A percentile compares a stretch with the other conserved stretches of the same genome.
Evolutionary conservation across 2,888 invertebrate species (phyloP).

Genomic region (Agrilus biguttatus): DNA sequence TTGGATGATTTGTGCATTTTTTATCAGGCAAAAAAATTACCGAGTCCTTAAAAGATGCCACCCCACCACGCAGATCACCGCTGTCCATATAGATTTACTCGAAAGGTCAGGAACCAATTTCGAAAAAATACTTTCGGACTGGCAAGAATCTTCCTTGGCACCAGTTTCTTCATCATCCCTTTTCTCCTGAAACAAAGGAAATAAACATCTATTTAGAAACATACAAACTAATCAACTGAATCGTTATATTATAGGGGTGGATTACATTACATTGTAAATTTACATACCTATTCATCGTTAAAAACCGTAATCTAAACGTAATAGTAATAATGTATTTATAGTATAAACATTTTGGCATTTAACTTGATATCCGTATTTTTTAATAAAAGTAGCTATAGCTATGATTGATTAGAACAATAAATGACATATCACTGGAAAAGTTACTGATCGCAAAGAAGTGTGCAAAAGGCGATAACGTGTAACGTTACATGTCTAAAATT

Average conservation of each 20-base stretch:
- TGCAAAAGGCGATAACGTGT: no score
- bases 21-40: slow-evolving; percentile 29
- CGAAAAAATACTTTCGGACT: slow-evolving; percentile 32
- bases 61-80: slow-evolving; percentile 46
- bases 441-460: no score
- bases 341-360: no score
- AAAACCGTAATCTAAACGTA: background rate
- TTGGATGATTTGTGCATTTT: slow-evolving; percentile 23
- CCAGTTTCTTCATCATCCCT: slow-evolving; percentile 3
- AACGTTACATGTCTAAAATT: slow-evolving; percentile 9
- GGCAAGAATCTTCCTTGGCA: slow-evolving; percentile 7
- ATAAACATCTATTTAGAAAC: slow-evolving; percentile 3
- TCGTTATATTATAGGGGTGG: background rate
- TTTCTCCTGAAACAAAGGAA: slow-evolving; percentile 7
- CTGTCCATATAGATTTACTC: slow-evolving; percentile 44
- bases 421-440: no score
- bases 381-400: no score
- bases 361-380: no score
- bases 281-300: no score
- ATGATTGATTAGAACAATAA: no score
- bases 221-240: background rate
- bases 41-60: slow-evolving; percentile 46
- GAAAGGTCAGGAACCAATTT: slow-evolving; percentile 41
- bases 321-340: no score
- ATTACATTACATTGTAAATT: no score